Conservation (phyloP, 1,140 invertebrate genomes). For the Lepidurus apus region DNA sequence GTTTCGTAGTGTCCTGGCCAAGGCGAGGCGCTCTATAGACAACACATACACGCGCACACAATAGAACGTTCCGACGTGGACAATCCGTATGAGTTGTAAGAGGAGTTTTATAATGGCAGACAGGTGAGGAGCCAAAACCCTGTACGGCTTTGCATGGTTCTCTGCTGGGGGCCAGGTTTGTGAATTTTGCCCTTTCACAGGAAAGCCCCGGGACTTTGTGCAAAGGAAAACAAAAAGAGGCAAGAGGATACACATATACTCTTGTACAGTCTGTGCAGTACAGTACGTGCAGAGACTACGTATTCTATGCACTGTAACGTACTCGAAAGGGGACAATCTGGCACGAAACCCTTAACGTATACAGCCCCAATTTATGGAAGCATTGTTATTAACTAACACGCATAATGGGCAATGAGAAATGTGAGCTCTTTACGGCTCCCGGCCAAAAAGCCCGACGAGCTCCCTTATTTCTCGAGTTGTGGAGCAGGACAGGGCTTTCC, state of each 20-base stretch:
- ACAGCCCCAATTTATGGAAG: neutral
- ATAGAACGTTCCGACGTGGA: neutral
- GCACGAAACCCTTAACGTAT: neutral
- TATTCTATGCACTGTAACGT: too few relatives aligned
- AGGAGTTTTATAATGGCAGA: neutral
- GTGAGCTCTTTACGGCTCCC: conserved; percentile 7
- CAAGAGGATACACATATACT: neutral
- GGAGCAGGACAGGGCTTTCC: too few relatives aligned
- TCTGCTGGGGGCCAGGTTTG: neutral
- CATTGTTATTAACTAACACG: conserved; percentile 16
- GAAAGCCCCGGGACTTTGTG: neutral
- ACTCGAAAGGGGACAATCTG: neutral
- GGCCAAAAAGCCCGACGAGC: neutral
- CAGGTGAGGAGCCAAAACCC: conserved; percentile 1
- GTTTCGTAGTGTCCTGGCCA: neutral
- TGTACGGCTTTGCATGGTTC: conserved; percentile 2
- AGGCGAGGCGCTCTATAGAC: neutral
- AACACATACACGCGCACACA: neutral
- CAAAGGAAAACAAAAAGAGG: neutral
- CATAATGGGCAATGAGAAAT: neutral
- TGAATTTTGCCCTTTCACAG: neutral
- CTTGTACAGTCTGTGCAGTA: neutral
- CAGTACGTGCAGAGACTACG: neutral
- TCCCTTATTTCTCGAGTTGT: neutral
- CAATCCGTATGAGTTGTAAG: neutral